phyloP scores from a whole-genome alignment of 1,140 invertebrate species.

The Drosophila orosa region DNA sequence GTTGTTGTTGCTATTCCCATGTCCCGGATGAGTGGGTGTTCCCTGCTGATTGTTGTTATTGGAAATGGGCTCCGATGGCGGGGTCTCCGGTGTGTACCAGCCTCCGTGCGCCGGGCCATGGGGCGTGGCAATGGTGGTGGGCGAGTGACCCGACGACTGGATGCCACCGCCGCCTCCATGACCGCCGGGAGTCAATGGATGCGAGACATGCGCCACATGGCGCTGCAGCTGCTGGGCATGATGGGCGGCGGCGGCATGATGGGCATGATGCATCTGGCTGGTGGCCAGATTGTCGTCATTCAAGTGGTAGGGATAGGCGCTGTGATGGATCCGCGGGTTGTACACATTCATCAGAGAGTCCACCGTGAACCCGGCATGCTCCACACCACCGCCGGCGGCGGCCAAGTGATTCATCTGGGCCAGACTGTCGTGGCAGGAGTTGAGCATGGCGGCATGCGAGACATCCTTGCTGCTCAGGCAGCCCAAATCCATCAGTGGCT shows the following conservation, averaged over 20 bases:
- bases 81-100: constrained; percentile 84
- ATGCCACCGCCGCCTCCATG: constrained; percentile 58
- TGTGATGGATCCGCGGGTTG: constrained; percentile 83
- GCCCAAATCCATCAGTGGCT: constrained; percentile 77
- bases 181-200: constrained; percentile 73
- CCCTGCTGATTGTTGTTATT: constrained; percentile 53
- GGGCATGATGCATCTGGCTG: constrained; percentile 74
- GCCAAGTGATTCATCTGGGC: constrained; percentile 83
- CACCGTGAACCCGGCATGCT: constrained; percentile 83
- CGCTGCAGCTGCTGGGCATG: constrained; percentile 75
- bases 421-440: constrained; percentile 83
- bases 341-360: constrained; percentile 84
- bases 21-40: constrained; percentile 65
- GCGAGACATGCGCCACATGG: constrained; percentile 71
- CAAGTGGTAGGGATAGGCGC: constrained; percentile 83
- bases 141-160: constrained; percentile 77
- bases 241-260: constrained; percentile 77
- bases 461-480: constrained; percentile 79
- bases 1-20: constrained; percentile 45
- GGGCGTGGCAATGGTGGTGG: constrained; percentile 79
- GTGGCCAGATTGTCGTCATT: constrained; percentile 81
- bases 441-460: constrained; percentile 77
- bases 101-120: constrained; percentile 81
- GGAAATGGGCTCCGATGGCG: constrained; percentile 75
- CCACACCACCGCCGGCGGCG: constrained; percentile 69